These are phyloP conservation scores for Drosophila borborema DNA, from an alignment of 2,888 invertebrate genomes.

Conservation along the genomic window DNA sequence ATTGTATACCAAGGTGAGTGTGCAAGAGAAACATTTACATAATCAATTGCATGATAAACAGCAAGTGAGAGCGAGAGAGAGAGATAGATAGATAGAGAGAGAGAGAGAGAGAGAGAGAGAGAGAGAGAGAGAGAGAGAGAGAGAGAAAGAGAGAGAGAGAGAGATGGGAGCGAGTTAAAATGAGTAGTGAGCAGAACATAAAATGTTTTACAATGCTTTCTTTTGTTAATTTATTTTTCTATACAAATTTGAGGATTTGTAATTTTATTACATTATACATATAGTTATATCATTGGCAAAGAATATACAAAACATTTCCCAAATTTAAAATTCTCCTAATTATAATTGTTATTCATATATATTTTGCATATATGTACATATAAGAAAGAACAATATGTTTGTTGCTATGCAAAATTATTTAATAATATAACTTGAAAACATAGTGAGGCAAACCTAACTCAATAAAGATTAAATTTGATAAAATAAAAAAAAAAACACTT, in stretches of 20 bases:
- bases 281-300: too few species aligned
- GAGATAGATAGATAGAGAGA: background rate
- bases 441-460: background rate
- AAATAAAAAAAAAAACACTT: background rate
- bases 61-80: background rate
- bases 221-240: background rate
- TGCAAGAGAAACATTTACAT: conserved; percentile 44
- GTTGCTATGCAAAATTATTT: too few species aligned
- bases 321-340: background rate
- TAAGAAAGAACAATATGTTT: background rate
- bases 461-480: background rate
- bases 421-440: background rate
- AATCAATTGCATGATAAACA: too few species aligned
- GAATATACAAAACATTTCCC: background rate
- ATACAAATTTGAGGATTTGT: background rate
- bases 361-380: background rate
- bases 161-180: background rate
- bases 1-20: conserved; percentile 98
- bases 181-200: background rate
- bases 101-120: too few species aligned
- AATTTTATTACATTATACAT: too few species aligned
- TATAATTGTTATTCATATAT: background rate
- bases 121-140: too few species aligned
- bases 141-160: too few species aligned
- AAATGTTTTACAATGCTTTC: background rate